phyloP scores from a whole-genome alignment of 2,113 vertebrate genomes.

The Chitala chitala region DNA sequence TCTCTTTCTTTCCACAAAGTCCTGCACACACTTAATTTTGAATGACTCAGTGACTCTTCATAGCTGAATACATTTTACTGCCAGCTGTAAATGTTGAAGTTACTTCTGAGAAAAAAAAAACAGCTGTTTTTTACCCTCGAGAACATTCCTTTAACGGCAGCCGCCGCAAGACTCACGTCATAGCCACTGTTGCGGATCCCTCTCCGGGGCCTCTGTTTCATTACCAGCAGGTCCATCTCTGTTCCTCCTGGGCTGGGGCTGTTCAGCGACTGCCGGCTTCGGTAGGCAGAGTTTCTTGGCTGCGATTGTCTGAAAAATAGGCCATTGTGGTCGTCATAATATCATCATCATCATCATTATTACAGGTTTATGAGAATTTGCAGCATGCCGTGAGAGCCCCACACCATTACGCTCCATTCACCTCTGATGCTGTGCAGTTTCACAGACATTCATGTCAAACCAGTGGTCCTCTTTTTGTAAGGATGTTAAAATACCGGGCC shows the following conservation, averaged over 20 bases:
- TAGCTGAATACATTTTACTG: slow-evolving; percentile 6
- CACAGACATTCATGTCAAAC: not conserved
- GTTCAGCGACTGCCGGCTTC: slow-evolving; percentile 93
- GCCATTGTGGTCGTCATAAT: slow-evolving; percentile 1
- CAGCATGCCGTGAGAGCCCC: not conserved
- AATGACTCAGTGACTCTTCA: slow-evolving; percentile 32
- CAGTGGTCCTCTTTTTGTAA: too few relatives aligned
- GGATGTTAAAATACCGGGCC: too few relatives aligned
- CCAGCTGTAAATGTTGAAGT: slow-evolving; percentile 21
- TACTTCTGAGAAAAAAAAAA: too few relatives aligned
- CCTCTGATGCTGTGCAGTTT: not conserved
- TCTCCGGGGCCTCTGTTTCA: slow-evolving; percentile 85
- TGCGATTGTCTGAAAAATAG: slow-evolving; percentile 74
- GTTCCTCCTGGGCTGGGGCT: slow-evolving; percentile 95
- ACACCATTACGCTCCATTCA: not conserved
- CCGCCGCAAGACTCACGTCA: slow-evolving; percentile 87
- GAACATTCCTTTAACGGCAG: too few relatives aligned
- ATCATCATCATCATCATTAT: not conserved
- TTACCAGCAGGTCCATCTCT: slow-evolving; percentile 97
- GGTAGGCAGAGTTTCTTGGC: slow-evolving; percentile 77
- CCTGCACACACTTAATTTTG: slow-evolving; percentile 35
- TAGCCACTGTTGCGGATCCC: slow-evolving; percentile 96
- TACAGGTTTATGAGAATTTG: not conserved
- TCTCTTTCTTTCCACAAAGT: slow-evolving; percentile 22
- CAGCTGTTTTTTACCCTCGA: too few relatives aligned